Base-by-base conservation (phyloP, 2,888 invertebrate genomes). In the Napeogenes inachia region DNA sequence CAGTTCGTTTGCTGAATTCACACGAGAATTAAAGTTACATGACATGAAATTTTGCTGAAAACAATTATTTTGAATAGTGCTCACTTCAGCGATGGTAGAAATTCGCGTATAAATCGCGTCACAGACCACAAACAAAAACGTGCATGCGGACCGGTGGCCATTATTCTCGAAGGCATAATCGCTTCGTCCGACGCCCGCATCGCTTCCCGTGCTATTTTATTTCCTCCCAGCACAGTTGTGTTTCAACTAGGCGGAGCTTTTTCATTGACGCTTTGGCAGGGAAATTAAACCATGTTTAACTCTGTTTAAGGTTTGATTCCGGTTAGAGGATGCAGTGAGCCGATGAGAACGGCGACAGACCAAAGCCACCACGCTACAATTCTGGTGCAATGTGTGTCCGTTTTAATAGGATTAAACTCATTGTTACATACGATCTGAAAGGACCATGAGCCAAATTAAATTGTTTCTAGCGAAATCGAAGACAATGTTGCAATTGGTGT, bases 161-260 rank as follows among this genome's bases (percentile, higher is more conserved):
- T 89, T 90, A 90, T 89, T 90, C 88, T 90, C 89, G 85, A 88
- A 89, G 89, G 89, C 89, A 90, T 90, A 90, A 90, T 90, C 89
- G 89, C 87, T 88, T 86, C 89, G 89, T 89, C 89, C 89, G 84
- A 87, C 88, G 86, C 87, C 88, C 89, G 89, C 89, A 88, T 87
- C 88, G 89, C 82, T 89, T 87, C 87, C 87, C 87, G 82, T 78
- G 82, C 89, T 87, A 89, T 88, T 90, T 90, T 89, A 89, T 89
- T 87, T 87, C 89, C 89, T 85, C 85, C 81, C 84, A 75, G 82
- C 82, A 86, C 85, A 85, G 85, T 88, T 85, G 82, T 85, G 83
- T 87, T 87, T 85, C 83, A 84, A 85, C 84, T 85, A 87, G 82
- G 84, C 78, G 80, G 80, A 82, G 86, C 85, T 84, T 86, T 89